Percentiles rank a stretch among this genome's conserved stretches.
Conservation (phyloP, 2,888 invertebrate species). For the Hymenopus coronatus region DNA sequence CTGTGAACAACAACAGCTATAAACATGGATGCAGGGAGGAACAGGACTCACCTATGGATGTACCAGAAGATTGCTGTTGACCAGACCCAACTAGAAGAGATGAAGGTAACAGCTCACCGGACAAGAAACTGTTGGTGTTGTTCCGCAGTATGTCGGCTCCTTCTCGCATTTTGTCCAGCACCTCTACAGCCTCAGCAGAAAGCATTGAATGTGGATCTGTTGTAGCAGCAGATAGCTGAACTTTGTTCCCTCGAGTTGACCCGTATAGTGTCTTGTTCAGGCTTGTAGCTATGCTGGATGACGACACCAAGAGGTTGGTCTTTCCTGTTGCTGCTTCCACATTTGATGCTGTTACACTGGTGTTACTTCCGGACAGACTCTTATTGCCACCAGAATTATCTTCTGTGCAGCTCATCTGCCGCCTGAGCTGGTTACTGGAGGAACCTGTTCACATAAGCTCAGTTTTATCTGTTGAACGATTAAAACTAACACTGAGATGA, state of each 20-base stretch:
- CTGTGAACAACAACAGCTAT: background rate
- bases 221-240: constrained; percentile 29
- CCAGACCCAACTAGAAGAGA: constrained; percentile 39
- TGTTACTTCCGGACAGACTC: background rate
- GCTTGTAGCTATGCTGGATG: constrained; percentile 41
- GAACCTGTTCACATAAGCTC: background rate
- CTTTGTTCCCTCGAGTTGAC: constrained; percentile 42
- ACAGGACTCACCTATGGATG: constrained; percentile 24
- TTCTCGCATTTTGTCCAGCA: constrained; percentile 64
- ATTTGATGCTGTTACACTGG: background rate
- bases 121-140: constrained; percentile 75
- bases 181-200: constrained; percentile 58
- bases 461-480: background rate
- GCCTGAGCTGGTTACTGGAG: constrained; percentile 38
- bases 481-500: too few relatives aligned
- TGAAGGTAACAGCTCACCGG: constrained; percentile 61
- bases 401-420: constrained; percentile 49
- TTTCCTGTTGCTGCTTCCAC: constrained; percentile 21
- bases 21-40: background rate
- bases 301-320: constrained; percentile 26
- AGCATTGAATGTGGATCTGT: constrained; percentile 34
- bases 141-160: constrained; percentile 71
- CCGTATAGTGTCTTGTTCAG: constrained; percentile 42
- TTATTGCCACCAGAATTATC: constrained; percentile 49
- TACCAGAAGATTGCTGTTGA: constrained; percentile 32